phyloP scores from a whole-genome alignment of 2,113 vertebrate species.

The Cynopterus brachyotis region DNA sequence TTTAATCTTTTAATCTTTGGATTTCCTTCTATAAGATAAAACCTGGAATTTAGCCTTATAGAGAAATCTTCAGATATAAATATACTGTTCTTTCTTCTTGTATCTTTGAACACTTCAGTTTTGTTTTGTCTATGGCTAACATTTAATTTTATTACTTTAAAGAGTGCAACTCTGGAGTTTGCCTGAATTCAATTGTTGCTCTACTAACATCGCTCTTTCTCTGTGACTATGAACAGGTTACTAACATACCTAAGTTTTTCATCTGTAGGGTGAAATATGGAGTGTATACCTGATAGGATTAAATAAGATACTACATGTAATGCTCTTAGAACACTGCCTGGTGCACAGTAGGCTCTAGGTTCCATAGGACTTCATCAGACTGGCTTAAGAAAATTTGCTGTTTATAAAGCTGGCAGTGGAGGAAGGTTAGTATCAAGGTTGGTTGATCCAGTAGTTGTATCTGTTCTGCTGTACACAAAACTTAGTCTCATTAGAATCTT shows the following conservation, averaged over 20 bases:
- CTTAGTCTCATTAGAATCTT: not conserved
- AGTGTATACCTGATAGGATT: not conserved
- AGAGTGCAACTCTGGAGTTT: not conserved
- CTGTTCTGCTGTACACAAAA: not conserved
- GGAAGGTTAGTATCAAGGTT: not conserved
- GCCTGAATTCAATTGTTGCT: slow-evolving; percentile 23
- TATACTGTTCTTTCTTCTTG: not conserved
- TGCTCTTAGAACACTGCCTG: not conserved
- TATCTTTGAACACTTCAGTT: slow-evolving; percentile 11
- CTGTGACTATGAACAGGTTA: not conserved
- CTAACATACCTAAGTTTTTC: slow-evolving; percentile 10
- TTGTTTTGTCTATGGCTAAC: not conserved
- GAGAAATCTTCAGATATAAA: not conserved
- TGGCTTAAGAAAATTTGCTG: not conserved
- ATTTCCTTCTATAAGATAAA: slow-evolving; percentile 6
- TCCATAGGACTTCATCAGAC: not conserved
- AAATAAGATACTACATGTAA: not conserved
- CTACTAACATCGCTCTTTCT: not conserved
- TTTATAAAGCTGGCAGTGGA: not conserved
- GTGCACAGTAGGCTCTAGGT: not conserved
- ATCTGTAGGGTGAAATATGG: not conserved
- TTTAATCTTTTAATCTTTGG: not conserved
- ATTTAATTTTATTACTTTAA: slow-evolving; percentile 14
- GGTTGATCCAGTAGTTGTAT: not conserved
- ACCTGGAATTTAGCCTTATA: not conserved